A percentile compares a stretch with the other conserved stretches of the same genome.
Evolutionary conservation across 2,113 vertebrate genomes (phyloP).

Genomic region (Dicentrarchus labrax): DNA sequence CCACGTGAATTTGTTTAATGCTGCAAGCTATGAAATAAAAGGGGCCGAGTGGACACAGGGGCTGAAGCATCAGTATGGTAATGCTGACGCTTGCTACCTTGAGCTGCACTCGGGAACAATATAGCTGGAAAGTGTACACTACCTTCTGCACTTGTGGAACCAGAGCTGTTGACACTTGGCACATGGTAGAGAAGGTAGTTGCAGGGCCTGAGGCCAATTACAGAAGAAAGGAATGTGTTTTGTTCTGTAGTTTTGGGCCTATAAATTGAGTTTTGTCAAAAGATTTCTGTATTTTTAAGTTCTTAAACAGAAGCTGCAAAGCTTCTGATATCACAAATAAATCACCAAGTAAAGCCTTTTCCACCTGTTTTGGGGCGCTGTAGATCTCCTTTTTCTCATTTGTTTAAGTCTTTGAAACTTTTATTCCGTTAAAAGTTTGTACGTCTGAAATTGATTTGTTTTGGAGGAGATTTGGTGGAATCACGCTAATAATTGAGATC

Average conservation of each 20-base stretch:
- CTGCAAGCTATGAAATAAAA: constrained; percentile 39
- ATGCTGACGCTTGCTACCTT: constrained; percentile 12
- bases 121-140: background rate
- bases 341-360: background rate
- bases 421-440: background rate
- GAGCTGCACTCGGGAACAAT: background rate
- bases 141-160: constrained; percentile 11
- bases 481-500: constrained; percentile 42
- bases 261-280: background rate
- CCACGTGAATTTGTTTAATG: constrained; percentile 10
- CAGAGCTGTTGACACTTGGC: constrained; percentile 3
- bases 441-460: constrained; percentile 49
- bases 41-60: constrained; percentile 14
- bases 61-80: constrained; percentile 11
- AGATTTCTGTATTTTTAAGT: background rate
- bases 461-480: constrained; percentile 54
- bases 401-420: constrained; percentile 15
- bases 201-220: constrained; percentile 5
- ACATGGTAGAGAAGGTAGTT: background rate
- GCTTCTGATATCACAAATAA: constrained; percentile 4
- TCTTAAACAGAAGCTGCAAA: constrained; percentile 30
- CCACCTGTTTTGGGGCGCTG: background rate
- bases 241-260: background rate
- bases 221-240: background rate
- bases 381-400: background rate